Evolutionary conservation across 2,888 invertebrate genomes (phyloP), one percentile per base, ranked within the genome.

Genomic region (Strigamia crassipes): DNA sequence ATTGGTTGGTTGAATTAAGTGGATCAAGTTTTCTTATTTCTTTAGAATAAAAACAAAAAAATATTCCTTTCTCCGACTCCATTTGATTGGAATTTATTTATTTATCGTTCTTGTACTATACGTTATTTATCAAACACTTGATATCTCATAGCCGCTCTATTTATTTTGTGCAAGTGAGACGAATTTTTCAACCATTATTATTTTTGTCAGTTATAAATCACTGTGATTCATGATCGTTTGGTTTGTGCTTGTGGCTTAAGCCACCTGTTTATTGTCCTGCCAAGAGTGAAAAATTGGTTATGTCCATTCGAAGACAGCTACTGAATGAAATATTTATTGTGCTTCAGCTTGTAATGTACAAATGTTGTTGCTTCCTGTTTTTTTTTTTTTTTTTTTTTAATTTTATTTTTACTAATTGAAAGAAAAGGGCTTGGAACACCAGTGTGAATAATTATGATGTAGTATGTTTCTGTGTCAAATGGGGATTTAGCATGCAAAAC

Each of bases 151-250:
- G 73, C n/a, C 15, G 73, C 23, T 27, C 73, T 73, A 73, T 73
- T 73, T 73, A 73, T 73, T 73, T 73, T 27, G 2, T 12, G 73
- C 8, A 73, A 73, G 73, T 73, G 73, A 73, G 4, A 73, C 2
- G 73, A 73, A 73, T 73, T 73, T 73, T 73, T 73, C 73, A 73
- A 73, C 73, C 31, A 73, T 73, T 73, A 73, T 73, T 73, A 31
- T 73, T 73, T 73, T 73, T 73, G 73, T 73, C 73, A 73, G 73
- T 31, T 31, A 73, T 73, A 73, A 73, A 73, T 73, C 73, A 31
- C 73, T 27, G 27, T 73, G 73, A 73, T 73, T 73, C 73, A 73
- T 73, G 73, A 73, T 31, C 23, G 73, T 73, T 73, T 73, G 73
- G 27, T 23, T 73, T 23, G 73, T 27, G 31, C 27, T 73, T 73